Percentiles rank a stretch among this genome's conserved stretches.
phyloP scores from a whole-genome alignment of 2,113 vertebrate species.

The Nycticryphes semicollaris region DNA sequence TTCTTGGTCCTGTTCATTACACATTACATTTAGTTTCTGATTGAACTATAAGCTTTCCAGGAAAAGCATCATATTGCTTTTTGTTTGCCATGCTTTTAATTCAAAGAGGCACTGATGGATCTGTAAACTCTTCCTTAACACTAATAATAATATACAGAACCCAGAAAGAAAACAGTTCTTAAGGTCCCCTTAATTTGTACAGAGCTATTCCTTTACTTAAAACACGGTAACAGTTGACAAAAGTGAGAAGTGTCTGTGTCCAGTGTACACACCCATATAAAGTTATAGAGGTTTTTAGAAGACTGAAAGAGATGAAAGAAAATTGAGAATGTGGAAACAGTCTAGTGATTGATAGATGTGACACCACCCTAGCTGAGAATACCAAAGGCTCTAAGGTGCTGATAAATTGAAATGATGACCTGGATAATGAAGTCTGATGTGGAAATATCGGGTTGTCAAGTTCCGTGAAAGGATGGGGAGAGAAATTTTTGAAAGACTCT shows the following conservation, averaged over 20 bases:
- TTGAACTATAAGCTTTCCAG: background rate
- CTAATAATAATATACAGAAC: background rate
- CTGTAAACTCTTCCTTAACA: background rate
- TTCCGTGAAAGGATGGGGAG: conserved; percentile 20
- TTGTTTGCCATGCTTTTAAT: background rate
- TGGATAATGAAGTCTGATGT: conserved; percentile 60
- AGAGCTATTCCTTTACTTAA: background rate
- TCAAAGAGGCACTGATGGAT: background rate
- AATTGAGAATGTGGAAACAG: background rate
- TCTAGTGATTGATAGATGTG: conserved; percentile 57
- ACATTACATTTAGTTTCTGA: background rate
- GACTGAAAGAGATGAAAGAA: conserved; percentile 38
- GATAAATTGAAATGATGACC: conserved; percentile 67
- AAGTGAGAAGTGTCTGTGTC: background rate
- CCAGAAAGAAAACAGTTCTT: background rate
- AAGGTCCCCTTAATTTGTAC: background rate
- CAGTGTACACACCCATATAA: background rate
- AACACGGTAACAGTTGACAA: background rate
- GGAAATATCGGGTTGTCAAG: conserved; percentile 40
- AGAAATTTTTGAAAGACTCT: conserved; percentile 32
- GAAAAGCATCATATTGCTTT: background rate
- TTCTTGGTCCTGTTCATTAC: background rate
- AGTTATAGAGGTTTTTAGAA: background rate
- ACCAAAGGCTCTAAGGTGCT: conserved; percentile 36
- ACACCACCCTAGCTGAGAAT: conserved; percentile 36